phyloP scores from a whole-genome alignment of 2,888 invertebrate genomes.

The Gastracanthus pulcherrimus region DNA sequence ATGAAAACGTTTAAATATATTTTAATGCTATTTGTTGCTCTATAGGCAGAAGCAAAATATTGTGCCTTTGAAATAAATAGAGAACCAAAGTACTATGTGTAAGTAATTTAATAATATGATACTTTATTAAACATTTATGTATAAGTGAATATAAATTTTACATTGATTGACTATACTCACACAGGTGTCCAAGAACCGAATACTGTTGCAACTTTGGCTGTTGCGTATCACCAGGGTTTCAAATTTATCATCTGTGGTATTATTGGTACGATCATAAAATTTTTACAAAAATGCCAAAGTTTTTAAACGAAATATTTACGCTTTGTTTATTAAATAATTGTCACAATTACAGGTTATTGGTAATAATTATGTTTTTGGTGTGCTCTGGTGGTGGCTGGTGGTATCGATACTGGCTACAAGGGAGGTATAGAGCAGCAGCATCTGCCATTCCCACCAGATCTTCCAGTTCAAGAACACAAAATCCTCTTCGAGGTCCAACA shows the following conservation, averaged over 20 bases:
- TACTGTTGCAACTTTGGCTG: constrained; percentile 80
- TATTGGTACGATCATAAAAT: constrained; percentile 77
- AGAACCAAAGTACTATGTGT: constrained; percentile 77
- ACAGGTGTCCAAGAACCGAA: constrained; percentile 78
- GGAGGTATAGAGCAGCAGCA: constrained; percentile 73
- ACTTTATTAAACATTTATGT: neutral
- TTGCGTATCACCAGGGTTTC: constrained; percentile 79
- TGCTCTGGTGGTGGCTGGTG: constrained; percentile 81
- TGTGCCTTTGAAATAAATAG: constrained; percentile 78
- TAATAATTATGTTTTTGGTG: constrained; percentile 79
- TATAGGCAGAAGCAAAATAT: constrained; percentile 76
- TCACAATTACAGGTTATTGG: constrained; percentile 76
- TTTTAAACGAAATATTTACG: neutral
- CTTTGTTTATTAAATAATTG: constrained; percentile 10
- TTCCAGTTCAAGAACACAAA: constrained; percentile 68
- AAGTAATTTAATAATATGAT: constrained; percentile 63
- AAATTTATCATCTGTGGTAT: constrained; percentile 81
- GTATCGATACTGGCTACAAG: constrained; percentile 79
- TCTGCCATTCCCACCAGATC: constrained; percentile 71
- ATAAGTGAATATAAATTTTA: neutral
- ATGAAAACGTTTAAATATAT: neutral
- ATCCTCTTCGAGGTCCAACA: constrained; percentile 67
- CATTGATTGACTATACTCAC: constrained; percentile 38
- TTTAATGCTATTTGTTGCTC: constrained; percentile 17
- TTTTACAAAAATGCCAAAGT: neutral